Evolutionary conservation across 1,140 invertebrate genomes (phyloP), one percentile per base, ranked within the genome.

Genomic region (Listronotus oregonensis): DNA sequence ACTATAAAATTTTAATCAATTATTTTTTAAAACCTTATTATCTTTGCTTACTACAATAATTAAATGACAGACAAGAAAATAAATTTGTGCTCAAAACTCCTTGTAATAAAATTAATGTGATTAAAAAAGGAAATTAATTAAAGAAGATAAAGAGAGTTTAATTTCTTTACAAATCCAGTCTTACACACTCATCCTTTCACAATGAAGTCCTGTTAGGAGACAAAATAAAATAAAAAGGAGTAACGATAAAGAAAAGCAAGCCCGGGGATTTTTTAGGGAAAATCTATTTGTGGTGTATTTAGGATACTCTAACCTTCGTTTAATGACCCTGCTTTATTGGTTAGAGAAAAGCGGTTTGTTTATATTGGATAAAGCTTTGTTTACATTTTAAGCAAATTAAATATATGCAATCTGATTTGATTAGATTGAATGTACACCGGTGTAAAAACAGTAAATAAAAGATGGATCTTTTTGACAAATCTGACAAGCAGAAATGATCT

Each of bases 61-160:
- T 61, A 61, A 61, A 61, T 42, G 17, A 34, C 42, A 52, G 32
- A 61, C 59, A 61, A 61, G 47, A 40, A 46, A 61, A 51, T 54
- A 63, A 63, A 63, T 44, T 54, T 39, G 50, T 55, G 40, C 49
- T 21, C 50, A 51, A 46, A 37, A 63, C 60, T 55, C 17, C 51
- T 44, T 39, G 62, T 57, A 64, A 57, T 64, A 57, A 64, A 64
- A 64, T 64, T 64, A 64, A 64, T 64, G 62, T 64, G 51, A 64
- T 64, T 64, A 64, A 64, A 64, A 64, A 64, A 57, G 62, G 42
- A 57, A 64, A 64, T 64, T 64, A 64, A 64, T 64, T 64, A 64
- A 64, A 64, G 44, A 18, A 64, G 62, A 64, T 64, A 57, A 64
- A 64, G 54, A 42, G 62, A 57, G 47, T 64, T 64, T 64, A 64